Conservation (phyloP, 92 coral and sea anemone genomes). For the Nematostella vectensis region DNA sequence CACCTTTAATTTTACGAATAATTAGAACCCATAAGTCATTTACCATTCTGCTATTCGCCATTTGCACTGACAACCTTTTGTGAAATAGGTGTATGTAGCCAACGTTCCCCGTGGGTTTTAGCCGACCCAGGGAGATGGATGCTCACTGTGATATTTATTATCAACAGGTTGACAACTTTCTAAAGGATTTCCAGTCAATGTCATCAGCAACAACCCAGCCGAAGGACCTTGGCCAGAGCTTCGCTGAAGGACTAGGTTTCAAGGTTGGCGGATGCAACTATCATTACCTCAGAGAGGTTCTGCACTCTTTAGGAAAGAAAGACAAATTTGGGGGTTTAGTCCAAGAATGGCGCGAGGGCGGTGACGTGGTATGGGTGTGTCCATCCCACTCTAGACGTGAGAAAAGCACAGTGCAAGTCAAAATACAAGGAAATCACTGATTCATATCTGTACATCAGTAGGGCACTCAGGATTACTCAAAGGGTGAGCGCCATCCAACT, state of each 20-base stretch:
- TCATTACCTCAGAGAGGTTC: conserved; percentile 16
- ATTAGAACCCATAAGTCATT: too few relatives aligned
- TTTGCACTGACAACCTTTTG: too few relatives aligned
- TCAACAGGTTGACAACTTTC: conserved; percentile 47
- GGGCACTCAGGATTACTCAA: neutral
- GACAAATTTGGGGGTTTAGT: conserved; percentile 55
- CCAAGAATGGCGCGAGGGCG: conserved; percentile 46
- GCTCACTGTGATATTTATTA: neutral
- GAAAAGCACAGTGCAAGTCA: neutral
- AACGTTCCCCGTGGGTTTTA: too few relatives aligned
- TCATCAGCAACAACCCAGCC: conserved; percentile 41
- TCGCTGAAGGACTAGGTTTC: conserved; percentile 22
- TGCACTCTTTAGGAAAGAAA: conserved; percentile 19
- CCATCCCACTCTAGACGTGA: conserved; percentile 29
- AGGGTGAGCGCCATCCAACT: neutral
- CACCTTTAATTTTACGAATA: too few relatives aligned
- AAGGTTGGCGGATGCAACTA: conserved; percentile 43
- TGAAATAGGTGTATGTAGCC: too few relatives aligned
- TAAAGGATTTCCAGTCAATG: conserved; percentile 27
- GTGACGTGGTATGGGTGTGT: conserved; percentile 67
- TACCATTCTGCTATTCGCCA: too few relatives aligned
- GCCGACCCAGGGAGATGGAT: too few relatives aligned
- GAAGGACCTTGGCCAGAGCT: conserved; percentile 26
- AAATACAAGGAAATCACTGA: neutral
- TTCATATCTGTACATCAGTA: neutral